These are phyloP conservation scores for Hycleus cichorii DNA, from an alignment of 1,140 invertebrate genomes.

Conservation along the genomic window DNA sequence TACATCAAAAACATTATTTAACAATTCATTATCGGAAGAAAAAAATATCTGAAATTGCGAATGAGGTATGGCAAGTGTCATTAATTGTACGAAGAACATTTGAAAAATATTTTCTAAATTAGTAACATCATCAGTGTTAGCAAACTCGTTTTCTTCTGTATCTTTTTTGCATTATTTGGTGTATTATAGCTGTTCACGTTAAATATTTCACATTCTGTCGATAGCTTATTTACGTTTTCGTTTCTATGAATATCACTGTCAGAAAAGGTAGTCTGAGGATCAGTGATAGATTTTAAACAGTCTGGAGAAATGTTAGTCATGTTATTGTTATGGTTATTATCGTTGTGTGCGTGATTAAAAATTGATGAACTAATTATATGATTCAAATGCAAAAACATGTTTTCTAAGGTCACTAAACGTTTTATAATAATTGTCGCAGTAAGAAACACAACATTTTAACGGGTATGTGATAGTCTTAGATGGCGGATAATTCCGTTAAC, in stretches of 20 bases:
- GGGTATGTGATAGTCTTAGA: background rate
- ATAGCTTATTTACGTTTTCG: too few species aligned
- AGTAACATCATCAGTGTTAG: background rate
- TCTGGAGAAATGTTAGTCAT: too few species aligned
- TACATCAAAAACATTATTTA: background rate
- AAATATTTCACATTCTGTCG: too few species aligned
- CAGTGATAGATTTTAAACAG: too few species aligned
- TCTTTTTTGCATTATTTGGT: background rate
- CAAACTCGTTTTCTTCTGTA: background rate
- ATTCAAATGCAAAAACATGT: slow-evolving; percentile 1
- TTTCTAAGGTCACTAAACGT: slow-evolving; percentile 10
- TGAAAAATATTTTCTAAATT: slow-evolving; percentile 2
- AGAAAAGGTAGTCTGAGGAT: too few species aligned
- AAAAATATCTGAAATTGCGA: background rate
- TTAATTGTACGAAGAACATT: slow-evolving; percentile 5
- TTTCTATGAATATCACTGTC: too few species aligned
- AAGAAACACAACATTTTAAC: slow-evolving; percentile 1
- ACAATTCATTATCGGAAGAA: background rate
- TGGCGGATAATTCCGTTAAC: background rate
- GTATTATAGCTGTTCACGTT: background rate
- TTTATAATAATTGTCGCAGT: slow-evolving; percentile 1
- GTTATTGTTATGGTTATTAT: background rate
- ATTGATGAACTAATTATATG: too few species aligned
- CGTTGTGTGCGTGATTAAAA: background rate
- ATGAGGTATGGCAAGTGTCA: background rate